phyloP scores from a whole-genome alignment of 2,888 invertebrate species.

The Nephrotoma appendiculata region DNA sequence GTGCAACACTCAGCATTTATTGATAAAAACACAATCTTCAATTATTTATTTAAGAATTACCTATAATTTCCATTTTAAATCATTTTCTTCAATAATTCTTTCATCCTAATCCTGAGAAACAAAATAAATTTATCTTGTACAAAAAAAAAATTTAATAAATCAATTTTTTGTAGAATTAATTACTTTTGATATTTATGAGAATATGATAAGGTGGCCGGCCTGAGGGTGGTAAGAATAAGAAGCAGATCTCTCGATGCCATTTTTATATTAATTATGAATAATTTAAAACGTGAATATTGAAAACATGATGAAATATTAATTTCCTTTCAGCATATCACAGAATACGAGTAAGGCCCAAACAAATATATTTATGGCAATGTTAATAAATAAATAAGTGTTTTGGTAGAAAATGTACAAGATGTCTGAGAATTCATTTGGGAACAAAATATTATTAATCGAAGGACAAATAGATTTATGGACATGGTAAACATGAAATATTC shows the following conservation, averaged over 20 bases:
- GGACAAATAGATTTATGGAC: too few species aligned
- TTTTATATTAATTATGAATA: neutral
- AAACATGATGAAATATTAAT: neutral
- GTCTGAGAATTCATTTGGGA: too few species aligned
- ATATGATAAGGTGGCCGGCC: neutral
- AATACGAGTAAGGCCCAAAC: too few species aligned
- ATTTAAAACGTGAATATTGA: neutral
- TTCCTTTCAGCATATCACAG: neutral
- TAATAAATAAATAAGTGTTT: too few species aligned
- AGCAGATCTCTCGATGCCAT: neutral
- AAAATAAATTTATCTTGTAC: neutral
- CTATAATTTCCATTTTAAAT: too few species aligned
- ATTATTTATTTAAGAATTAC: too few species aligned
- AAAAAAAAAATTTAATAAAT: neutral
- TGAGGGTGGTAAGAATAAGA: neutral
- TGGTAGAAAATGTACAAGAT: too few species aligned
- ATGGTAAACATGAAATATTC: too few species aligned
- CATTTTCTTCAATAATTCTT: neutral
- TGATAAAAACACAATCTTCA: too few species aligned
- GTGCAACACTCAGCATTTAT: too few species aligned
- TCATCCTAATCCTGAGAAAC: neutral
- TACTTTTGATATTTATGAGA: neutral
- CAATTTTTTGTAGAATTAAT: neutral
- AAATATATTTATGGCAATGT: too few species aligned
- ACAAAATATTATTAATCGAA: too few species aligned